These are phyloP conservation scores for Chitala chitala DNA, from an alignment of 2,113 vertebrate genomes.

Conservation along the genomic window DNA sequence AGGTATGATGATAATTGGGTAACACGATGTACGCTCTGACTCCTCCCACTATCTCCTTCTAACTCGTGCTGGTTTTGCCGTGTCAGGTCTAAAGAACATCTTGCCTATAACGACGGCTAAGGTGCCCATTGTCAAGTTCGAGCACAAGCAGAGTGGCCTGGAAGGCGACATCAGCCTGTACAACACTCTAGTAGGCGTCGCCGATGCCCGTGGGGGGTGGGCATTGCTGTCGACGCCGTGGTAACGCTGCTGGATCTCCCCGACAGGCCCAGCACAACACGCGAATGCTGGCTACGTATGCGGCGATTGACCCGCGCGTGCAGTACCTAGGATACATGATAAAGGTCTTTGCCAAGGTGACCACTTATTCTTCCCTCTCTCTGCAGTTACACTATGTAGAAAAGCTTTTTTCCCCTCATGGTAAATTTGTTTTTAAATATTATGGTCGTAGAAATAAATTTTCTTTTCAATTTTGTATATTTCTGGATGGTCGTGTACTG, in stretches of 20 bases:
- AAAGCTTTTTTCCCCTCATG: too few relatives aligned
- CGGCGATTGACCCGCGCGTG: slow-evolving; percentile 88
- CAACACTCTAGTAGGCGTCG: slow-evolving; percentile 83
- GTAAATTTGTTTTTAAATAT: too few relatives aligned
- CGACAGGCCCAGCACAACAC: slow-evolving; percentile 95
- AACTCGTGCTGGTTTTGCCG: slow-evolving; percentile 1
- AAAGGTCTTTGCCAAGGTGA: slow-evolving; percentile 99
- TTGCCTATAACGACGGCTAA: slow-evolving; percentile 98
- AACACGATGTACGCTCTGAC: too few relatives aligned
- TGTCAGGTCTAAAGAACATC: slow-evolving; percentile 91
- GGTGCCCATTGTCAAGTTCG: slow-evolving; percentile 99
- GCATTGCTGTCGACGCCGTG: not conserved
- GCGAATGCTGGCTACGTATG: slow-evolving; percentile 92
- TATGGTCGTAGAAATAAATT: too few relatives aligned
- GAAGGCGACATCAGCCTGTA: slow-evolving; percentile 98
- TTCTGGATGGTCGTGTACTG: too few relatives aligned
- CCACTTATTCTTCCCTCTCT: too few relatives aligned
- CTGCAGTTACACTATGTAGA: too few relatives aligned
- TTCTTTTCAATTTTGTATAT: too few relatives aligned
- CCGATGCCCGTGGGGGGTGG: not conserved
- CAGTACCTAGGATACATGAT: slow-evolving; percentile 93
- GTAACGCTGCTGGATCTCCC: not conserved
- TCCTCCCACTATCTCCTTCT: not conserved
- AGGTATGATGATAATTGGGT: slow-evolving; percentile 60
- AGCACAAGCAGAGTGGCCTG: slow-evolving; percentile 85